These are phyloP conservation scores for Lophius piscatorius DNA, from an alignment of 2,113 vertebrate genomes.

Conservation along the genomic window DNA sequence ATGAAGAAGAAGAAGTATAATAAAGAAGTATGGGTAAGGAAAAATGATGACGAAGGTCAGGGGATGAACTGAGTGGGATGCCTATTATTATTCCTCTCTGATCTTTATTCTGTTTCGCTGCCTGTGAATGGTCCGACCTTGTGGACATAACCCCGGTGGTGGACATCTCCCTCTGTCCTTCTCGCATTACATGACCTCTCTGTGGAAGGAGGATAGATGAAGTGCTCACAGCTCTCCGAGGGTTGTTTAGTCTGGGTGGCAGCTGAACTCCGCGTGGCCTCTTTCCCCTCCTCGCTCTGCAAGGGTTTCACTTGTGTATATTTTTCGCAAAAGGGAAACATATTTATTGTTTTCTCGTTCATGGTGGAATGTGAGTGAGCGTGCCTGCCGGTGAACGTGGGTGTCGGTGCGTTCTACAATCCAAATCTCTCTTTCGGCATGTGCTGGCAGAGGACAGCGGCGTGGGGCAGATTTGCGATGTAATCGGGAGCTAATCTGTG, in stretches of 20 bases:
- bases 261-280: slow-evolving; percentile 30
- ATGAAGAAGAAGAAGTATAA: no score
- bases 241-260: slow-evolving; percentile 49
- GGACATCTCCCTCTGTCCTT: slow-evolving; percentile 1
- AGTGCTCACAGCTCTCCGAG: slow-evolving; percentile 8
- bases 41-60: neutral
- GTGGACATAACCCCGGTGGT: slow-evolving; percentile 27
- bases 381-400: neutral
- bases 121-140: slow-evolving; percentile 18
- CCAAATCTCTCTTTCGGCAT: slow-evolving; percentile 28
- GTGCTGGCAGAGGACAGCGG: slow-evolving; percentile 36
- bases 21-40: neutral
- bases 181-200: slow-evolving; percentile 23
- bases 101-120: neutral
- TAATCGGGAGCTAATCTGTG: slow-evolving; percentile 64
- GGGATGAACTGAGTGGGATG: neutral
- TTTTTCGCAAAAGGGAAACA: slow-evolving; percentile 5
- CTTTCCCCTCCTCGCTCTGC: neutral
- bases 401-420: slow-evolving; percentile 12
- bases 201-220: neutral
- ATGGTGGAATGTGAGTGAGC: slow-evolving; percentile 9
- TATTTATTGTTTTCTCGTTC: slow-evolving; percentile 28
- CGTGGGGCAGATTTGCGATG: slow-evolving; percentile 67
- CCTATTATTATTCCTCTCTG: neutral
- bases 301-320: neutral